These are phyloP conservation scores for Pristionchus fissidentatus DNA, from an alignment of 2,888 invertebrate genomes.

Conservation along the genomic window DNA sequence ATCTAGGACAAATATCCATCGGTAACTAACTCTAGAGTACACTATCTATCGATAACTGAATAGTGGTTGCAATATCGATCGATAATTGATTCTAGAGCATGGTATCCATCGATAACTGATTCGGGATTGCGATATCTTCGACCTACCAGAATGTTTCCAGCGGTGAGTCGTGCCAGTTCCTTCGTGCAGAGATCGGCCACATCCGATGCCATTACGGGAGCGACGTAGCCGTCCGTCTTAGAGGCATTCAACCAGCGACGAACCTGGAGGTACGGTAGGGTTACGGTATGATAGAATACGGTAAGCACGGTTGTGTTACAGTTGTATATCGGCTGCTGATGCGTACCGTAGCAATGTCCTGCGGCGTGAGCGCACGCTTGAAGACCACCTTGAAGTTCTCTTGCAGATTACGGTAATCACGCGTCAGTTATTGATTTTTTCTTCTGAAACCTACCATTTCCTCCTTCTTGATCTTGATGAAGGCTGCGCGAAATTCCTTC, in stretches of 20 bases:
- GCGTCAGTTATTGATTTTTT: too few relatives aligned
- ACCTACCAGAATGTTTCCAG: neutral
- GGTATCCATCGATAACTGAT: too few relatives aligned
- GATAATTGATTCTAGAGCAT: too few relatives aligned
- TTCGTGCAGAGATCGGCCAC: slow-evolving; percentile 9
- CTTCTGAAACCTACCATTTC: neutral
- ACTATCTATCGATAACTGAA: too few relatives aligned
- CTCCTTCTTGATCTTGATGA: slow-evolving; percentile 21
- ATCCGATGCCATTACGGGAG: slow-evolving; percentile 7
- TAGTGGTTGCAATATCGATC: too few relatives aligned
- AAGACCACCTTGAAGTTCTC: slow-evolving; percentile 31
- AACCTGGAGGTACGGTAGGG: neutral
- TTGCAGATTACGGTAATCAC: too few relatives aligned
- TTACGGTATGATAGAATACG: neutral
- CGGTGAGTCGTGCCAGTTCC: neutral
- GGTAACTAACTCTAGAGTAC: too few relatives aligned
- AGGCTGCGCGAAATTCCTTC: slow-evolving; percentile 16
- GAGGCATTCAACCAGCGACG: slow-evolving; percentile 17
- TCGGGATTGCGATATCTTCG: too few relatives aligned
- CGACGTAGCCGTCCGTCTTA: slow-evolving; percentile 11
- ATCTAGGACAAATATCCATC: too few relatives aligned
- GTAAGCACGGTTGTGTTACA: neutral
- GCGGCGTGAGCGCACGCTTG: slow-evolving; percentile 30
- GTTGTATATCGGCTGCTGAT: too few relatives aligned
- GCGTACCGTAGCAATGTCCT: slow-evolving; percentile 9